Evolutionary conservation across 2,113 vertebrate species (phyloP).

Genomic region (Cryptotis parvus): DNA sequence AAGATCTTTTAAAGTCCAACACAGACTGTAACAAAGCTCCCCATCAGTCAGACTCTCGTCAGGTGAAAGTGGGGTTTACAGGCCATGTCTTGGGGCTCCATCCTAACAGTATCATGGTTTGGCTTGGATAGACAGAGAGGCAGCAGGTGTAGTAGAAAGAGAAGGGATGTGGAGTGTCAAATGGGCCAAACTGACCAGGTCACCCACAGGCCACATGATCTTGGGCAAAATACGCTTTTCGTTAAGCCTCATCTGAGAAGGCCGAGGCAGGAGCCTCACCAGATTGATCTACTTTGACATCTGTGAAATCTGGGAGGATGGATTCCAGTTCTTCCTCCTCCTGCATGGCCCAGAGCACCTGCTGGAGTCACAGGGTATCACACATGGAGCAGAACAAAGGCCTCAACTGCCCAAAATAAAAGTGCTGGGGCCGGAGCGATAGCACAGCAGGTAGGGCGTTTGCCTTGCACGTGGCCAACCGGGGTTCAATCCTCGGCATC

Average conservation of each 20-base stretch:
- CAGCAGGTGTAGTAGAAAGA: not conserved
- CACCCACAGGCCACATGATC: not conserved
- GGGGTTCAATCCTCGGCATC: no score
- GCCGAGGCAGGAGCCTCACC: not conserved
- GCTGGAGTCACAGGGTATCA: not conserved
- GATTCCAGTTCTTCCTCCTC: not conserved
- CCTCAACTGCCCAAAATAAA: not conserved
- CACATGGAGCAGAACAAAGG: not conserved
- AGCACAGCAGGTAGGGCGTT: no score
- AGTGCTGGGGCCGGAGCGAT: accelerated
- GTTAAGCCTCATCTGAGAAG: not conserved
- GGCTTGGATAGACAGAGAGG: not conserved
- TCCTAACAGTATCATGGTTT: not conserved
- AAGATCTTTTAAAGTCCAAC: not conserved
- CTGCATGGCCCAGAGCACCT: not conserved
- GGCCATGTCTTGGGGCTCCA: not conserved
- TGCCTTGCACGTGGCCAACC: no score
- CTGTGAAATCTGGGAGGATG: not conserved
- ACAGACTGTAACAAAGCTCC: not conserved
- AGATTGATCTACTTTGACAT: no score
- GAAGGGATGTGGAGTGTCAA: not conserved
- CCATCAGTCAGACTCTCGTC: not conserved
- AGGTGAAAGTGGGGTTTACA: accelerated
- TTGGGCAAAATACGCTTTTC: not conserved
- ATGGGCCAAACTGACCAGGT: not conserved